These are phyloP conservation scores for Buteo buteo DNA, from an alignment of 2,113 vertebrate genomes.

Conservation along the genomic window DNA sequence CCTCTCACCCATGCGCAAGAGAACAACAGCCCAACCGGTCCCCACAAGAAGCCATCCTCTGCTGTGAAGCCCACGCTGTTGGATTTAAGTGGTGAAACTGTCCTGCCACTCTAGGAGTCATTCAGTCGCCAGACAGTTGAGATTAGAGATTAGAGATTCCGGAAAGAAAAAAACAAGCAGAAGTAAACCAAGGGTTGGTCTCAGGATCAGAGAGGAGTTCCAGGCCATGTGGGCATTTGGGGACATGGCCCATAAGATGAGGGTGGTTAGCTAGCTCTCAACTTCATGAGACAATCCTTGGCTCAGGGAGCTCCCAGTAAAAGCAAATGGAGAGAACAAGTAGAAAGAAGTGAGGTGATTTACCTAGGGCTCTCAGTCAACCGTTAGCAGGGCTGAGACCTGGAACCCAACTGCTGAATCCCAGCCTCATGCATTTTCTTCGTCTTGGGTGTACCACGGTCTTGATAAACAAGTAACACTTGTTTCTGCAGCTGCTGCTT, in stretches of 20 bases:
- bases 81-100: not conserved
- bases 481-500: not conserved
- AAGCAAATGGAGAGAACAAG: not conserved
- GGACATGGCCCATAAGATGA: not conserved
- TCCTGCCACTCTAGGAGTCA: not conserved
- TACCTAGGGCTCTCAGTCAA: not conserved
- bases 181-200: not conserved
- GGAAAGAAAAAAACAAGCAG: not conserved
- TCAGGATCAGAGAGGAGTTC: not conserved
- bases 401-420: not conserved
- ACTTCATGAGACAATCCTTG: not conserved
- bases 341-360: not conserved
- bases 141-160: not conserved
- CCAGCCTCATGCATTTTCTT: not conserved
- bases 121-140: not conserved
- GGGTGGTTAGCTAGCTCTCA: not conserved
- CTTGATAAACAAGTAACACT: not conserved
- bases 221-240: not conserved
- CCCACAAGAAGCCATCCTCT: not conserved
- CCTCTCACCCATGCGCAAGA: not conserved
- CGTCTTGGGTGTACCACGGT: accelerated
- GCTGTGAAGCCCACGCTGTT: not conserved
- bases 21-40: not conserved
- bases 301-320: not conserved
- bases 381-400: not conserved